Base-by-base conservation (phyloP, 2,113 vertebrate genomes). In the Plestiodon gilberti region DNA sequence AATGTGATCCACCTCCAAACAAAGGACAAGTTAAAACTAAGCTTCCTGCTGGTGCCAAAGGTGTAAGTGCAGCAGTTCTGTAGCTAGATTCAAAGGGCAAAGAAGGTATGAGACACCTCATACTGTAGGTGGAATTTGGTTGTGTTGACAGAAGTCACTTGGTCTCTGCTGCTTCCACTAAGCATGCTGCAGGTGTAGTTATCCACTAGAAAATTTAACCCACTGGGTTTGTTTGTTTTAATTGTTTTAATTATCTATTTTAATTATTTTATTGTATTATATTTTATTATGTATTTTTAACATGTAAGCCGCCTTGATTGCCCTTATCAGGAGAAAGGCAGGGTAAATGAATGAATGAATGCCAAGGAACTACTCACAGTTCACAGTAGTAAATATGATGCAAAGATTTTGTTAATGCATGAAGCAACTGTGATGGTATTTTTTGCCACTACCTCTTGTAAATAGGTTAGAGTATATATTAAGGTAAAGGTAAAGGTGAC, bases 11-110 rank as follows among this genome's bases (percentile, higher is more conserved):
- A 25, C 86, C 79, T 90, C n/a, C 85, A 92, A 92, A 86, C 65
- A 84, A 93, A 88, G 43, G 8, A 87, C 43, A 83, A 81, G 13
- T 4, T 76, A 73, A 89, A 78, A 75, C 62, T 92, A 91, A 93
- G 70, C 70, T 9, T 79, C 30, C 5, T 78, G 83, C 87, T 83
- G 64, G 40, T 74, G 48, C 6, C 70, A 85, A 70, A 87, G 67
- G 70, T 59, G 35, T 33, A 73, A 78, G 30, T 59, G 25, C 17
- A 10, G 90, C 18, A 52, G 48, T 38, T 90, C 64, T 35, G 87
- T 87, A 94, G 82, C 0, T 33, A 1, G 57, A 90, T 90, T 43
- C 8, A 69, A 79, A 89, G 52, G 15, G 38, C 70, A 57, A 62
- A 78, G 82, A 82, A 30, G 85, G 15, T 10, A 69, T 64, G 30